Base-by-base conservation (phyloP, 2,888 invertebrate species). In the Axea sp. region DNA sequence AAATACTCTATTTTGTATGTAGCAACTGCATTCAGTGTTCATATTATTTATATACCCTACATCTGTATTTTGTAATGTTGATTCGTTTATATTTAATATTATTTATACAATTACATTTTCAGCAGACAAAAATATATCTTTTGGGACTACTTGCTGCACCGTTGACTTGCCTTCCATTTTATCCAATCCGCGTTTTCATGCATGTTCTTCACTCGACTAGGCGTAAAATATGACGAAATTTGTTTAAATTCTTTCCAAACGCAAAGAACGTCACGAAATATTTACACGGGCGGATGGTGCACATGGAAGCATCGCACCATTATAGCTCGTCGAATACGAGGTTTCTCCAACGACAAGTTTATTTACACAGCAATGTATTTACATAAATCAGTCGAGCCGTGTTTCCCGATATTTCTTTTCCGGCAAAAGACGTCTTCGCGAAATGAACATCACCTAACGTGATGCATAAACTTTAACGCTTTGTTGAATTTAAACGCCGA, bases 161-260 rank as follows among this genome's bases (percentile, higher is more conserved):
- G 57, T 57, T 59, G 49, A 51, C 68, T 60, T 31, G 59, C 68
- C 35, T 69, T 60, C 26, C 24, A 26, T 51, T 51, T 69, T 51
- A 49, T 45, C 39, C 24, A 41, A 51, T 53, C 31, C 60, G 51
- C 49, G 53, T 51, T 53, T 47, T 53, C 57, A 19, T 41, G 41
- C 30, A 43, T 33, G 51, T 17, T 47, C 47, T 55, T 69, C 41
- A 55, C 37, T 62, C 41, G 39, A 55, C 62, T 53, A 45, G 60
- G 60, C 53, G 62, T 71, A 41, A 62, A 62, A 71, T 71, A 64
- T 71, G 64, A 64, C 62, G 19, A 71, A 65, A 64, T 64, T 71
- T 39, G 41, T 55, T 59, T 15, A 51, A 64, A 72, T 64, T 72
- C 64, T 62, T 71, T 55, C 45, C 55, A 62, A 55, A 55, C 59